These are phyloP conservation scores for Laspeyria flexula DNA, from an alignment of 2,888 invertebrate species.

Conservation along the genomic window DNA sequence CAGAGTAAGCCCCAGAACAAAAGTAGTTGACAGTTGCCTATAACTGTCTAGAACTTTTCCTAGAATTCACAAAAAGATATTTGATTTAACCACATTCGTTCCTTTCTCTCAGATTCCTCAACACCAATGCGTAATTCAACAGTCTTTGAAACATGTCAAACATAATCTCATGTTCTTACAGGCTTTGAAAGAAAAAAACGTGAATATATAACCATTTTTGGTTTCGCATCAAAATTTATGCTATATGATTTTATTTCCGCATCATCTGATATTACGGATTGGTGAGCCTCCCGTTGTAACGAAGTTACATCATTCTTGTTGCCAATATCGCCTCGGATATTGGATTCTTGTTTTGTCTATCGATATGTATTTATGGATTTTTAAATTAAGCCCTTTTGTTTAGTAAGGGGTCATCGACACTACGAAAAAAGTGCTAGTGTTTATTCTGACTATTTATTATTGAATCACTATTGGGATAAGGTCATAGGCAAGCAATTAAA, in stretches of 20 bases:
- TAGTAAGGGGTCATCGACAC: too few species aligned
- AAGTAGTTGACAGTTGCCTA: too few species aligned
- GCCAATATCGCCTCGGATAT: constrained; percentile 51
- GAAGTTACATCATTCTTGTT: constrained; percentile 51
- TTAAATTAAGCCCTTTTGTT: neutral
- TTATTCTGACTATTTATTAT: too few species aligned
- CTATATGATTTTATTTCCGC: constrained; percentile 57
- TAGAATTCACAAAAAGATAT: too few species aligned
- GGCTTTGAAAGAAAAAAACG: constrained; percentile 3
- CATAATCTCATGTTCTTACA: constrained; percentile 6
- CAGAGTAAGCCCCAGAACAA: too few species aligned
- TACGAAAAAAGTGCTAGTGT: too few species aligned
- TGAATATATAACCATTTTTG: constrained; percentile 38
- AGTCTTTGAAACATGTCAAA: neutral
- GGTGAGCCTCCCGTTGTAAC: constrained; percentile 48
- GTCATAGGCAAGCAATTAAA: too few species aligned
- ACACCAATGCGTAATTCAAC: neutral
- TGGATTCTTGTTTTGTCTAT: constrained; percentile 42
- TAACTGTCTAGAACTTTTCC: too few species aligned
- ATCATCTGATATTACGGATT: constrained; percentile 46
- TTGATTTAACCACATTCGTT: too few species aligned
- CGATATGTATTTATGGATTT: constrained; percentile 15
- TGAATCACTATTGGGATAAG: too few species aligned
- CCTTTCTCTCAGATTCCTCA: neutral
- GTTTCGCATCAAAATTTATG: constrained; percentile 51